These are phyloP conservation scores for Steatornis caripensis DNA, from an alignment of 2,113 vertebrate species.

Conservation along the genomic window DNA sequence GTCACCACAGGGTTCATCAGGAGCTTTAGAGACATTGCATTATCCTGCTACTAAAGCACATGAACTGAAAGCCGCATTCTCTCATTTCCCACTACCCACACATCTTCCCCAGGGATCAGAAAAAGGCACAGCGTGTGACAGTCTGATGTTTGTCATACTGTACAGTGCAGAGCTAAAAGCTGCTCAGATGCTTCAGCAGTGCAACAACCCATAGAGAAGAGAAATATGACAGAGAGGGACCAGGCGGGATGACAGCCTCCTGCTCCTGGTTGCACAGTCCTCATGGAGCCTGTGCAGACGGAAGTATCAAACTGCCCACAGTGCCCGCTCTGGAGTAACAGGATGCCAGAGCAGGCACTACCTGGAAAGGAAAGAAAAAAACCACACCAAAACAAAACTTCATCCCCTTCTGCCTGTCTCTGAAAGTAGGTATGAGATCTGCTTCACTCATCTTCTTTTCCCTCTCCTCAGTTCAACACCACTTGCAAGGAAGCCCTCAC, in stretches of 20 bases:
- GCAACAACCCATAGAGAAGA: neutral
- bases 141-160: neutral
- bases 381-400: neutral
- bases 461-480: neutral
- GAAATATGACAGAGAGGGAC: neutral
- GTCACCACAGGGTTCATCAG: neutral
- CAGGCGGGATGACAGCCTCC: neutral
- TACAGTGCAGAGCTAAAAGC: neutral
- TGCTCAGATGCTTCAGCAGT: neutral
- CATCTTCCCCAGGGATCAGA: neutral
- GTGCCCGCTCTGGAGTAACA: neutral
- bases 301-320: neutral
- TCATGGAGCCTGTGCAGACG: neutral
- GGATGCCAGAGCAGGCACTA: neutral
- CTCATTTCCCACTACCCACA: neutral
- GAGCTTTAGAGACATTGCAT: neutral
- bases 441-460: neutral
- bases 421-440: neutral
- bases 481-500: neutral
- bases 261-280: neutral
- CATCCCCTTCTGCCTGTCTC: neutral
- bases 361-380: accelerated
- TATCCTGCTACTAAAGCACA: neutral
- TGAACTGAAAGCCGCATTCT: neutral
- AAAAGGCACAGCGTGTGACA: neutral